A percentile compares a stretch with the other conserved stretches of the same genome.
These are phyloP conservation scores for Acleris holmiana DNA, from an alignment of 2,888 invertebrate species.

Conservation along the genomic window DNA sequence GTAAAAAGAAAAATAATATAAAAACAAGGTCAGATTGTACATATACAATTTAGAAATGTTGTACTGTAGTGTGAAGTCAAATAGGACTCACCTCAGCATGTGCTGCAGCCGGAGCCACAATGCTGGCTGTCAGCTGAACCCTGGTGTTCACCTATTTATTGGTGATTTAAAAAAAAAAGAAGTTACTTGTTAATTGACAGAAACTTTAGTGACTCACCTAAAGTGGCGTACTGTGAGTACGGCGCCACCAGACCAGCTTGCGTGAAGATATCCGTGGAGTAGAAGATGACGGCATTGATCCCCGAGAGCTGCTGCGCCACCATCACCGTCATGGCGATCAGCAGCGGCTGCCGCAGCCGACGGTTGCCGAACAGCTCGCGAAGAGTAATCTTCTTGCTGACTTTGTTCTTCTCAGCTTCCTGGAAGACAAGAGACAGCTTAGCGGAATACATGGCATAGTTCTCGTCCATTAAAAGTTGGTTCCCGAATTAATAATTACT, in stretches of 20 bases:
- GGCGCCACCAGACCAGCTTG: constrained; percentile 86
- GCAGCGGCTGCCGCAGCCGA: constrained; percentile 89
- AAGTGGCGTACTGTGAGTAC: constrained; percentile 90
- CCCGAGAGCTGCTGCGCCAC: constrained; percentile 95
- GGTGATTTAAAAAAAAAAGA: no score
- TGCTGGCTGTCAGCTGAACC: no score
- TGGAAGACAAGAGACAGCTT: constrained; percentile 41
- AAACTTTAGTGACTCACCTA: constrained; percentile 80
- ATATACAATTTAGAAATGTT: no score
- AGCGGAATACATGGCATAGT: neutral
- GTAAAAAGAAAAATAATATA: no score
- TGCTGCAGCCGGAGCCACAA: no score
- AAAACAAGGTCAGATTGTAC: no score
- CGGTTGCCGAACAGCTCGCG: constrained; percentile 89
- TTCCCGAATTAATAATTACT: no score
- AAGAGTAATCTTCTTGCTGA: constrained; percentile 85
- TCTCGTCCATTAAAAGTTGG: no score
- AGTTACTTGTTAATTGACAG: no score
- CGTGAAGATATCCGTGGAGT: constrained; percentile 91
- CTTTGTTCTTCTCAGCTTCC: constrained; percentile 84
- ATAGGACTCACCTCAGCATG: no score
- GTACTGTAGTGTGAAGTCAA: no score
- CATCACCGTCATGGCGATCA: constrained; percentile 93
- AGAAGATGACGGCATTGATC: constrained; percentile 95
- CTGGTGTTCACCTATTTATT: no score